A percentile compares a stretch with the other conserved stretches of the same genome.
These are phyloP conservation scores for Tineola bisselliella DNA, from an alignment of 2,888 invertebrate genomes.

Conservation along the genomic window DNA sequence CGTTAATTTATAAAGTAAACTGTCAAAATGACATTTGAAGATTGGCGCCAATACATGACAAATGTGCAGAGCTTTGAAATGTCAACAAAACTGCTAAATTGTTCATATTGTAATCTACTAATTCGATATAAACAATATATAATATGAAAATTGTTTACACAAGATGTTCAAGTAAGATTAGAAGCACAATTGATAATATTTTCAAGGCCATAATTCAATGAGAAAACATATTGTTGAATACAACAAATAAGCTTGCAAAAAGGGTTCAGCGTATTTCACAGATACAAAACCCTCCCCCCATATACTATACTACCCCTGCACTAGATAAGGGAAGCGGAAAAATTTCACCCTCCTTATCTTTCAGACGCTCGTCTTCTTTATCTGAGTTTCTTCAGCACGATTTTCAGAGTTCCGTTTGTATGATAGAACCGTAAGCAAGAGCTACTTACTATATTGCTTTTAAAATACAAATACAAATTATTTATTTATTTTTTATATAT, in stretches of 20 bases:
- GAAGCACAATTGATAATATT: background rate
- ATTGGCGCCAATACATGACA: too few relatives aligned
- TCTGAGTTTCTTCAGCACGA: constrained; percentile 1
- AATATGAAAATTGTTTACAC: background rate
- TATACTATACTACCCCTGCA: background rate
- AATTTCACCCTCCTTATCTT: background rate
- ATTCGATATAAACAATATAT: too few relatives aligned
- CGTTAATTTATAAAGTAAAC: too few relatives aligned
- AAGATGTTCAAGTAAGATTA: background rate
- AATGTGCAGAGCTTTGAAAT: too few relatives aligned
- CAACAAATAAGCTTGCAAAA: background rate
- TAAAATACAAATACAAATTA: too few relatives aligned
- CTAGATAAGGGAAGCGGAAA: constrained; percentile 6
- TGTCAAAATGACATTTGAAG: too few relatives aligned
- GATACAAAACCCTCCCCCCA: background rate
- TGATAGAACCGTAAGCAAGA: background rate
- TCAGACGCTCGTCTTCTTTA: background rate
- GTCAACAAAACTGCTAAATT: too few relatives aligned
- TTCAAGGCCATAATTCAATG: background rate
- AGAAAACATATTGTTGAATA: background rate
- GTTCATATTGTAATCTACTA: too few relatives aligned
- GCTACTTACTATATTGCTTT: too few relatives aligned
- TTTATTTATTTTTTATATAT: too few relatives aligned
- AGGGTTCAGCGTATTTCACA: background rate
- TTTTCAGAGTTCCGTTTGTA: background rate